phyloP scores from a whole-genome alignment of 2,113 vertebrate species.

The Sturnira hondurensis region DNA sequence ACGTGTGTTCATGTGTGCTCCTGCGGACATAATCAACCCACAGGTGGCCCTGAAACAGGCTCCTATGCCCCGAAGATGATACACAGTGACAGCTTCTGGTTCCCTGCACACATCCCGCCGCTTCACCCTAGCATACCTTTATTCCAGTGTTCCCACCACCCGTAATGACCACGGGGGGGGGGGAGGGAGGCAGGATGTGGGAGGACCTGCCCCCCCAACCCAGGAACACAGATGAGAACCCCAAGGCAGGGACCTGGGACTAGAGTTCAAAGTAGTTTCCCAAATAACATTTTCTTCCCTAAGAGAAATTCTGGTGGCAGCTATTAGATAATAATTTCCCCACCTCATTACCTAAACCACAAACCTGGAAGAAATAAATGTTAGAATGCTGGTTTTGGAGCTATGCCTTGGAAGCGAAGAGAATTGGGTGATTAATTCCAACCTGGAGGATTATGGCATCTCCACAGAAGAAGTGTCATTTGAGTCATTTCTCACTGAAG shows the following conservation, averaged over 20 bases:
- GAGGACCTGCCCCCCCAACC: neutral
- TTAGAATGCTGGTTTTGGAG: neutral
- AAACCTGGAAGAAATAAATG: constrained; percentile 51
- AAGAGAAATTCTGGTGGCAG: constrained; percentile 36
- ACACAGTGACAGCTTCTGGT: neutral
- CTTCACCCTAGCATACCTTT: neutral
- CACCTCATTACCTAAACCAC: constrained; percentile 44
- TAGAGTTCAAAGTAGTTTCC: constrained; percentile 31
- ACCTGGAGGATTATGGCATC: neutral
- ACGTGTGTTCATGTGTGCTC: neutral
- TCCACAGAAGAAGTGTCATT: neutral
- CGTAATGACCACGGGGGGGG: neutral
- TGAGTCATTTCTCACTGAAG: neutral
- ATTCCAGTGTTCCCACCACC: rapidly evolving
- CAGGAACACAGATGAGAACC: neutral
- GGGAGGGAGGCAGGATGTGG: neutral
- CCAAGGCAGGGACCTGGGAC: neutral
- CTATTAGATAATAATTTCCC: constrained; percentile 36
- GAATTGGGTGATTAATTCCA: constrained; percentile 52
- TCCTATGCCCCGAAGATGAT: neutral
- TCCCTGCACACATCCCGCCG: rapidly evolving
- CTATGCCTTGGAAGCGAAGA: neutral
- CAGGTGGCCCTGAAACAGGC: neutral
- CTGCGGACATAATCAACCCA: neutral
- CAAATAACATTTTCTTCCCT: constrained; percentile 22